Conservation (phyloP, 37 sponge, comb jelly and placozoan genomes). For the Aphrocallistes beatrix region DNA sequence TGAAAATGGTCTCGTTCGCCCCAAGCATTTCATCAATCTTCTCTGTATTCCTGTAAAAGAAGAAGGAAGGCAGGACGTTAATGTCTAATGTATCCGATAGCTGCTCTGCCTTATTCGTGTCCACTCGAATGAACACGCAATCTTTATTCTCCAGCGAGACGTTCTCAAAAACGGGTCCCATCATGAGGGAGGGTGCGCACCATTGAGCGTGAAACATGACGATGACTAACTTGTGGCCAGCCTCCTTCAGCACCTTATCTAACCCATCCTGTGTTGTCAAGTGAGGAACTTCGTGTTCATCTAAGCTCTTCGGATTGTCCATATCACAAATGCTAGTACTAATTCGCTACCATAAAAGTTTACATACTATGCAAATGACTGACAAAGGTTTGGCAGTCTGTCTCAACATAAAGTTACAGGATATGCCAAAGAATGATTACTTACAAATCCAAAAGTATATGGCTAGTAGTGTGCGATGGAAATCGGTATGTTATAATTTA, state of each 20-base stretch:
- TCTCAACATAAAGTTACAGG: no score
- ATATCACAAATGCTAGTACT: no score
- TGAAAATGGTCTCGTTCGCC: background rate
- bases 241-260: background rate
- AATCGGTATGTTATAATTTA: no score
- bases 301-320: no score
- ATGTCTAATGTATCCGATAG: background rate
- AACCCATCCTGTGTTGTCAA: background rate
- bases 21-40: background rate
- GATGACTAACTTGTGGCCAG: background rate
- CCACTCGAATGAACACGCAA: background rate
- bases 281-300: no score
- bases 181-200: background rate
- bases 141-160: background rate
- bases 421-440: no score
- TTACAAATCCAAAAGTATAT: no score
- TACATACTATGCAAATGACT: no score
- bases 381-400: no score
- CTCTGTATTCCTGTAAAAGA: background rate
- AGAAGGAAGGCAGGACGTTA: background rate
- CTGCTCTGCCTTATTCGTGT: background rate
- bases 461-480: no score
- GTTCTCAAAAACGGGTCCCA: background rate
- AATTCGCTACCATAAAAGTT: no score
- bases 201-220: conserved; percentile 9